These are phyloP conservation scores for Sorex fumeus DNA, from an alignment of 2,113 vertebrate species.

Conservation along the genomic window DNA sequence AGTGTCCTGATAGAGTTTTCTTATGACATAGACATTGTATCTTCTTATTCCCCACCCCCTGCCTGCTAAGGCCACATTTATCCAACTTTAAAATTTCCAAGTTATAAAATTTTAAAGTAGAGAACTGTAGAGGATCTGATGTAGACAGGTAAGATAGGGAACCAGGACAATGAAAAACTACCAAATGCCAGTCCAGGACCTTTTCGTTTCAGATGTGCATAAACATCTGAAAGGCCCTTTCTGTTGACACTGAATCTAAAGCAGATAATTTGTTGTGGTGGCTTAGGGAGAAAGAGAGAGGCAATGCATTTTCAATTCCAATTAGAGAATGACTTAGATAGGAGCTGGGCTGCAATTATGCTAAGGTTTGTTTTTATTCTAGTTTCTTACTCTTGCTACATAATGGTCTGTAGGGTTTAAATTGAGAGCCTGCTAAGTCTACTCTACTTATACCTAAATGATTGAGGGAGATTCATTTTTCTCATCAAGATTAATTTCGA, in stretches of 20 bases:
- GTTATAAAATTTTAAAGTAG: neutral
- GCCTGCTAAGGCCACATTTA: neutral
- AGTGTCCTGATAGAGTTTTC: neutral
- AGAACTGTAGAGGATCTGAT: too few species aligned
- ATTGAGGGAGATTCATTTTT: slow-evolving; percentile 6
- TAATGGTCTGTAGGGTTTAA: neutral
- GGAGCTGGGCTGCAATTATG: neutral
- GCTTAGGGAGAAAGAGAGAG: neutral
- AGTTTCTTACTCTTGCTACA: neutral
- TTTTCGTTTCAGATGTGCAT: too few species aligned
- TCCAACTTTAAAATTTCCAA: neutral
- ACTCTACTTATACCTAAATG: neutral
- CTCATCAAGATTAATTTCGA: neutral
- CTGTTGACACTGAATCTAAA: neutral
- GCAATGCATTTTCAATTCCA: neutral
- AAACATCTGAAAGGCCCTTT: neutral
- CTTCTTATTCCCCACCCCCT: too few species aligned
- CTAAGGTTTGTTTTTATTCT: neutral
- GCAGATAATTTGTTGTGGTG: neutral
- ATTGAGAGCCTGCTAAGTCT: neutral
- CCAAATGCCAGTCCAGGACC: too few species aligned
- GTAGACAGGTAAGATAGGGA: too few species aligned
- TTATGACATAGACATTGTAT: neutral
- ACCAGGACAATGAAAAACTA: too few species aligned
- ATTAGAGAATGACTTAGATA: neutral